These are phyloP conservation scores for Cinclus mexicanus DNA, from an alignment of 2,113 vertebrate genomes.

Conservation along the genomic window DNA sequence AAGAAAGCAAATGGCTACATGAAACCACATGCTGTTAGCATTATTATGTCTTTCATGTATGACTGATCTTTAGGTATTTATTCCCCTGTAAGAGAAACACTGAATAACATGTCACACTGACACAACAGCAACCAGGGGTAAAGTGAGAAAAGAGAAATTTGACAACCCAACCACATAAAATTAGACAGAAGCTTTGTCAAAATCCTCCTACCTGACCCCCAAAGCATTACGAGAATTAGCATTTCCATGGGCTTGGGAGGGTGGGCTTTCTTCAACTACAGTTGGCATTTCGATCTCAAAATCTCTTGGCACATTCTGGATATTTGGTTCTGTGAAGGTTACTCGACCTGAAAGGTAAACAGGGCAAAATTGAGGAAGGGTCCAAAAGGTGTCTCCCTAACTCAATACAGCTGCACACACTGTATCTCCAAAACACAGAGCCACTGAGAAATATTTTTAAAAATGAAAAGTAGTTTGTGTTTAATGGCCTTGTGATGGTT, in stretches of 20 bases:
- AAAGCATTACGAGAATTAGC: neutral
- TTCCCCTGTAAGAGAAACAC: neutral
- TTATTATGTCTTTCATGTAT: neutral
- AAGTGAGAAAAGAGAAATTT: neutral
- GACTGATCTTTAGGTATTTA: neutral
- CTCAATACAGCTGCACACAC: neutral
- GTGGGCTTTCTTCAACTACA: constrained; percentile 84
- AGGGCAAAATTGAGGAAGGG: neutral
- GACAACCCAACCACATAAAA: neutral
- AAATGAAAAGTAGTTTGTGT: neutral
- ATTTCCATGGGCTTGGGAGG: constrained; percentile 68
- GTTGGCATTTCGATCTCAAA: constrained; percentile 93
- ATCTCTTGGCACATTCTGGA: constrained; percentile 96
- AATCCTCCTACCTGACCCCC: constrained; percentile 60
- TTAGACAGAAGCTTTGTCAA: neutral
- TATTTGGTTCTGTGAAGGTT: constrained; percentile 93
- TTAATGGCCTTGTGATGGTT: neutral
- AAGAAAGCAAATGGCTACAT: neutral
- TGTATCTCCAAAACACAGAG: neutral
- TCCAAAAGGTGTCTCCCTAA: neutral
- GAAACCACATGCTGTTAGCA: neutral
- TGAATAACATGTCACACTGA: neutral
- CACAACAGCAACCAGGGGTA: neutral
- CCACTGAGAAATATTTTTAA: neutral
- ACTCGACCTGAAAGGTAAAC: constrained; percentile 83